Evolutionary conservation across 2,797 vertebrate species (phyloP), one percentile per base, ranked within the genome.

Genomic region (Channa striata): DNA sequence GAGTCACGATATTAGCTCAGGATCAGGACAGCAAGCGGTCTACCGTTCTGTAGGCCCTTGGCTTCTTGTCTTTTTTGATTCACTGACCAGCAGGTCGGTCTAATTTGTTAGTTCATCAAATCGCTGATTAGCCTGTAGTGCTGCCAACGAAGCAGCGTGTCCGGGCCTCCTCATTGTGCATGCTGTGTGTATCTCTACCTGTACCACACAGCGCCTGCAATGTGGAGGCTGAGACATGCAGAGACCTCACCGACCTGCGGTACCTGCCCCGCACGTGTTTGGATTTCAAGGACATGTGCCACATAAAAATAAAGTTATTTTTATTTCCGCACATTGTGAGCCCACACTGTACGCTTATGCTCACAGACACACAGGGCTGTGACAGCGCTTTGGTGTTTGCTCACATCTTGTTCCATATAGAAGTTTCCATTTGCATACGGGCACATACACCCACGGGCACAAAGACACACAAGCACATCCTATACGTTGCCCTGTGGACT

Each of bases 91-190:
- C 30, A 19, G 62, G 43, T 79, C 59, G 13, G 39, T 30, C 44
- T 56, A 34, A 65, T 77, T 67, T 67, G 56, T 80, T 44, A 12
- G 20, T 62, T 56, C 66, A 65, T 78, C 64, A 44, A 42, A 33
- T 43, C 23, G 0, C 49, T 47, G 72, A 76, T 78, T 58, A 74
- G 59, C 56, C 23, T 11, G 16, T 10, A 8, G 53, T 19, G 6
- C n/a, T 1, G 16, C 52, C 23, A 14, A 10, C 8, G 56, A 65
- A 74, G 33, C 2, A 7, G 81, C 21, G 81, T 68, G 81, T 69
- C 47, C 63, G 72, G 10, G 90, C 92, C 89, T 95, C 93, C 95
- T 96, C 95, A 96, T 96, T 96, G 95, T 96, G 95, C 94, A 95
- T 95, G 93, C 95, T 97, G 95, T 95, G 95, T 96, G 95, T 94